phyloP scores from a whole-genome alignment of 2,113 vertebrate genomes.

The Reinhardtius hippoglossoides region DNA sequence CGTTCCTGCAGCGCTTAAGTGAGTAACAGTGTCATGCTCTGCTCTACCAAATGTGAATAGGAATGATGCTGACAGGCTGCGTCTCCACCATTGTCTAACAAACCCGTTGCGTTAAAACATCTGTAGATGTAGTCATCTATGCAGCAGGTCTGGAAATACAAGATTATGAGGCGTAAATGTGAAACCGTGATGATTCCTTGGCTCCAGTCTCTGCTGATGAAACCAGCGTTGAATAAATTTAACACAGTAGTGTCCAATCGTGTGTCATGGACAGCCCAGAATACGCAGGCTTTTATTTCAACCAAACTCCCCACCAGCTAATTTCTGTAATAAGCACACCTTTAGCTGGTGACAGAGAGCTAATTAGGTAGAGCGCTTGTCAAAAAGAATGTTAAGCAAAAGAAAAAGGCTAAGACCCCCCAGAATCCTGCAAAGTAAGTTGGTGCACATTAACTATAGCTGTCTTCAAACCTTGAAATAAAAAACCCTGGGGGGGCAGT shows the following conservation, averaged over 20 bases:
- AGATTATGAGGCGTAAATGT: neutral
- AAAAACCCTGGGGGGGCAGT: constrained; percentile 44
- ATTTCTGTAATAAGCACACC: constrained; percentile 66
- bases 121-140: neutral
- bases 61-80: neutral
- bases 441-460: constrained; percentile 38
- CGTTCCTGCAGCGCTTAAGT: no score
- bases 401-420: constrained; percentile 31
- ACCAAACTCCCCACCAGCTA: constrained; percentile 45
- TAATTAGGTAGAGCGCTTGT: constrained; percentile 60
- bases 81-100: constrained; percentile 14
- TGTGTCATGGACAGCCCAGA: constrained; percentile 31
- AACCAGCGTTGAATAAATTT: constrained; percentile 43
- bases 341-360: constrained; percentile 35
- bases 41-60: neutral
- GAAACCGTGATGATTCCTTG: neutral
- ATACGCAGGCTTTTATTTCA: constrained; percentile 37
- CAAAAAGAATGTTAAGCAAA: constrained; percentile 45
- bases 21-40: neutral
- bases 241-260: constrained; percentile 49
- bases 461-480: constrained; percentile 41
- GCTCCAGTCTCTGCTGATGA: constrained; percentile 32
- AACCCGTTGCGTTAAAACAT: constrained; percentile 11
- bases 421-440: constrained; percentile 55
- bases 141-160: constrained; percentile 20